Conservation (phyloP, 2,888 invertebrate species). For the Macrosiphum euphorbiae region DNA sequence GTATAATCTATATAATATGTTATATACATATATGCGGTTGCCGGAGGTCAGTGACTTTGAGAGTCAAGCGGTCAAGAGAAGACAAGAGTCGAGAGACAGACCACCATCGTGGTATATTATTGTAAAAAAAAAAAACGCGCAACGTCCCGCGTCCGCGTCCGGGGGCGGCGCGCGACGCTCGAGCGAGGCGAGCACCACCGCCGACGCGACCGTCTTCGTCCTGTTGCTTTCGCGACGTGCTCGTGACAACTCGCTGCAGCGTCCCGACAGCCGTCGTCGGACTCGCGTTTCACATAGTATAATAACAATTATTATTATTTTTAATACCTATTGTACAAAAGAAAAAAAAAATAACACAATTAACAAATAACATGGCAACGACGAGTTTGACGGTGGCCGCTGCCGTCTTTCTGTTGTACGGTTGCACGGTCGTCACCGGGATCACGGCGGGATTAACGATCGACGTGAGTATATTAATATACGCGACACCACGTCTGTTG, state of each 20-base stretch:
- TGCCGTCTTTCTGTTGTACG: not conserved
- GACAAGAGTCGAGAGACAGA: not conserved
- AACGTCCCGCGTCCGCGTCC: not conserved
- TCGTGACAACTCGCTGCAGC: not conserved
- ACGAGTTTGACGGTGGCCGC: not conserved
- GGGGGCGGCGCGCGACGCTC: not conserved
- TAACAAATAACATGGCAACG: not conserved
- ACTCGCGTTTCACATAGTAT: not conserved
- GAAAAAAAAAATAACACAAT: not conserved
- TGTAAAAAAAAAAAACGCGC: not conserved
- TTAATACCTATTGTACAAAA: not conserved
- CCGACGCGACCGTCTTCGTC: not conserved
- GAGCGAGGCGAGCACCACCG: not conserved
- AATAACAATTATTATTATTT: not conserved
- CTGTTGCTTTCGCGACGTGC: conserved; percentile 21
- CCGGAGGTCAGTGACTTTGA: not conserved
- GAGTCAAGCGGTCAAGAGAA: not conserved
- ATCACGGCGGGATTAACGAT: not conserved
- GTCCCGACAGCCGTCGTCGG: not conserved
- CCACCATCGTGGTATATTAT: not conserved
- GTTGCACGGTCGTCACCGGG: not conserved
- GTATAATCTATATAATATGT: not conserved
- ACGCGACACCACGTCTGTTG: not conserved
- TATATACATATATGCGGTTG: not conserved
- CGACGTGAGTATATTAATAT: not conserved